Conservation (phyloP, 1,140 invertebrate species). For the Cydia fagiglandana region DNA sequence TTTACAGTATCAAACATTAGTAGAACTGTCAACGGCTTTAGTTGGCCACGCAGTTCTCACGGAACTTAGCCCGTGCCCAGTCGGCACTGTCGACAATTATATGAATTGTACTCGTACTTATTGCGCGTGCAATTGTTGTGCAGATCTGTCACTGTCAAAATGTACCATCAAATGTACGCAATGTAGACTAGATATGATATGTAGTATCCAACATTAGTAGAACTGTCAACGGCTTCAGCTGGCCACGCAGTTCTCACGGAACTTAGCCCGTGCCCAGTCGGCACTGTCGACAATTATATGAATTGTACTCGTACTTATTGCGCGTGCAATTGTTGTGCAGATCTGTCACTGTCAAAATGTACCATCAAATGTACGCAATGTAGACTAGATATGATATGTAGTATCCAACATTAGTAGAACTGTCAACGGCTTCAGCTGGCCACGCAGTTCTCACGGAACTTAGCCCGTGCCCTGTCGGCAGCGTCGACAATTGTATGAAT, state of each 20-base stretch:
- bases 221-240: conserved; percentile 45
- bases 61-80: conserved; percentile 60
- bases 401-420: neutral
- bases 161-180: no score
- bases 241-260: conserved; percentile 60
- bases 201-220: no score
- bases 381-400: no score
- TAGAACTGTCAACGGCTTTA: conserved; percentile 46
- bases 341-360: conserved; percentile 45
- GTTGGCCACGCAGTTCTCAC: conserved; percentile 57
- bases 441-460: conserved; percentile 64
- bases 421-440: conserved; percentile 45
- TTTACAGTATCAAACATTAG: no score
- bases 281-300: conserved; percentile 40
- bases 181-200: no score
- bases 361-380: no score
- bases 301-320: conserved; percentile 43
- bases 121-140: conserved; percentile 16
- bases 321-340: conserved; percentile 40
- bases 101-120: conserved; percentile 44
- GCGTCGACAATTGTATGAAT: conserved; percentile 40
- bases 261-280: conserved; percentile 60
- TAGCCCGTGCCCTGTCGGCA: conserved; percentile 51
- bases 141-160: conserved; percentile 53
- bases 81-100: conserved; percentile 41